These are phyloP conservation scores for Taphrorychus bicolor DNA, from an alignment of 2,888 invertebrate genomes.

Conservation along the genomic window DNA sequence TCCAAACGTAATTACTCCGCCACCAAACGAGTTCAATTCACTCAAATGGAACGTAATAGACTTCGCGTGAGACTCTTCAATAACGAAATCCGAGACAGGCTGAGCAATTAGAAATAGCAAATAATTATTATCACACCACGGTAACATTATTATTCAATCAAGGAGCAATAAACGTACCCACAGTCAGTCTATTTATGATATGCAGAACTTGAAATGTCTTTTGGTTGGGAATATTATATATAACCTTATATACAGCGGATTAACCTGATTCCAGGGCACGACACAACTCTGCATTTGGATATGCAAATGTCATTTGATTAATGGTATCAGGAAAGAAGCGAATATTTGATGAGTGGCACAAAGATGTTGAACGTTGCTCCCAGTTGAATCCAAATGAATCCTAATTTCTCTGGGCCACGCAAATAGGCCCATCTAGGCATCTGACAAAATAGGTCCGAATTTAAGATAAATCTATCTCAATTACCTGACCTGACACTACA, in stretches of 20 bases:
- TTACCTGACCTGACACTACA: conserved; percentile 10
- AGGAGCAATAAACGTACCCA: conserved; percentile 24
- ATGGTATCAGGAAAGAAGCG: conserved; percentile 20
- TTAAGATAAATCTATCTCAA: conserved; percentile 10
- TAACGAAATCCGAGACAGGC: conserved; percentile 3
- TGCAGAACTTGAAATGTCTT: conserved; percentile 20
- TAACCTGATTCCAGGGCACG: conserved; percentile 35
- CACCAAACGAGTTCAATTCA: not conserved
- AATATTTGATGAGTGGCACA: not conserved
- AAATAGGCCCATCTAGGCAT: not conserved
- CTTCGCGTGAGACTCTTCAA: conserved; percentile 6
- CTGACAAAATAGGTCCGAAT: not conserved
- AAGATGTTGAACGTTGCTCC: not conserved
- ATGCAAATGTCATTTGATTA: conserved; percentile 22
- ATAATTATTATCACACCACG: conserved; percentile 10
- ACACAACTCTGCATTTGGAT: conserved; percentile 28
- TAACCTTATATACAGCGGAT: conserved; percentile 24
- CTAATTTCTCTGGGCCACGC: not conserved
- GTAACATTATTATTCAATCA: conserved; percentile 22
- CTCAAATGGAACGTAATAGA: not conserved
- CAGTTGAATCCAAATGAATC: not conserved
- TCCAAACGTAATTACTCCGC: not conserved
- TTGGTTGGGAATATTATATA: conserved; percentile 6
- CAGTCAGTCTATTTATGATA: conserved; percentile 23
- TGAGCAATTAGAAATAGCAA: conserved; percentile 3